phyloP scores from a whole-genome alignment of 2,888 invertebrate species.

The Caenorhabditis afra region DNA sequence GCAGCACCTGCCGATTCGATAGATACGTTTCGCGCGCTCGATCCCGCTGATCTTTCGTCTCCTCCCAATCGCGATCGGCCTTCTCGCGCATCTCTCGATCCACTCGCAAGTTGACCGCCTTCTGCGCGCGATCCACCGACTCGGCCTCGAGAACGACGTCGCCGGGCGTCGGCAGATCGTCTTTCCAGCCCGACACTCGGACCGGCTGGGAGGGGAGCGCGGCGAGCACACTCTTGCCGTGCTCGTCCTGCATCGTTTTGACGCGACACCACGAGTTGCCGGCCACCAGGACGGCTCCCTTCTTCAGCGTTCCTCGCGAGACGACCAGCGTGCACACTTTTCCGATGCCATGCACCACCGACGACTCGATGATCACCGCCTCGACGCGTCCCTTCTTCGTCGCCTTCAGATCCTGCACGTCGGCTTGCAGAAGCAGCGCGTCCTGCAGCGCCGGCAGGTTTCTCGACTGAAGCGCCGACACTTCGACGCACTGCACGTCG shows the following conservation, averaged over 20 bases:
- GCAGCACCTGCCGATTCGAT: conserved; percentile 70
- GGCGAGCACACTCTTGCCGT: conserved; percentile 65
- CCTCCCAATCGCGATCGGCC: conserved; percentile 81
- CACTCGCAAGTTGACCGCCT: conserved; percentile 86
- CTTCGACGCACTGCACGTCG: conserved; percentile 91
- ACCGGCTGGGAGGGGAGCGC: conserved; percentile 77
- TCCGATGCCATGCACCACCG: conserved; percentile 85
- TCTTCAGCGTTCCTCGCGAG: conserved; percentile 89
- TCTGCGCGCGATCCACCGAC: conserved; percentile 85
- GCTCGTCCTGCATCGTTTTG: conserved; percentile 81
- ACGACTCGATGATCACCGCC: conserved; percentile 92
- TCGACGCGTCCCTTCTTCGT: conserved; percentile 91
- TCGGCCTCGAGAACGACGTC: conserved; percentile 90
- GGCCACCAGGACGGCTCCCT: conserved; percentile 88
- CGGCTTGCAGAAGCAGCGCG: conserved; percentile 83
- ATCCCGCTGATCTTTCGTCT: conserved; percentile 68
- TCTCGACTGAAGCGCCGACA: conserved; percentile 89
- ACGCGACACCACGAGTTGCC: conserved; percentile 88
- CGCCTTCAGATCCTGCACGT: conserved; percentile 90
- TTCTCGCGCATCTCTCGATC: conserved; percentile 85
- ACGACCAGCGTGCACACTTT: conserved; percentile 90
- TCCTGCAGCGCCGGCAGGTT: conserved; percentile 79
- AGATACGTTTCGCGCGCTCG: conserved; percentile 75
- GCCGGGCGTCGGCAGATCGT: conserved; percentile 89
- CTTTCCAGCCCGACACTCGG: conserved; percentile 87